Percentiles rank a stretch among this genome's conserved stretches.
These are phyloP conservation scores for Yoshiicerus persimilis DNA, from an alignment of 1,140 invertebrate genomes.

Conservation along the genomic window DNA sequence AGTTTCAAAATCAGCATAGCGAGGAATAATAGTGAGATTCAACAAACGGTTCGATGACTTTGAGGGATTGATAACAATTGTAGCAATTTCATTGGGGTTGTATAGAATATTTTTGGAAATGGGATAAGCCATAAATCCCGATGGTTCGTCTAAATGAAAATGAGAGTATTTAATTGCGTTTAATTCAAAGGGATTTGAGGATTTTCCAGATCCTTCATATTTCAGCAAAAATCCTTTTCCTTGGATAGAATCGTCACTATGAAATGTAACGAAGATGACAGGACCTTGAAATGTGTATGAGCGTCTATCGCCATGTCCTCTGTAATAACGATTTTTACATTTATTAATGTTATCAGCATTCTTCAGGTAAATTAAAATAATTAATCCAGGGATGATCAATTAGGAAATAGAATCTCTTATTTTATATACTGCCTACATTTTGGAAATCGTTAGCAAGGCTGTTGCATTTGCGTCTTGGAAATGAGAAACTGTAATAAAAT, in stretches of 20 bases:
- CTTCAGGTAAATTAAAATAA: too few relatives aligned
- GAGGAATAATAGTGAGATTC: not conserved
- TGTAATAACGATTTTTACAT: not conserved
- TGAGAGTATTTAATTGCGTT: conserved; percentile 26
- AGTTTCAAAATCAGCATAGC: not conserved
- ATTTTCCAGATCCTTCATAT: conserved; percentile 24
- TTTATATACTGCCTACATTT: not conserved
- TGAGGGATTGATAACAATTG: not conserved
- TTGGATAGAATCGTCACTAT: not conserved
- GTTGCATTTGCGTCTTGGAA: conserved; percentile 16
- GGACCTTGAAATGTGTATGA: not conserved
- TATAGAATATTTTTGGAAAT: not conserved
- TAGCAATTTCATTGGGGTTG: not conserved
- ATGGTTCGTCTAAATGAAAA: not conserved
- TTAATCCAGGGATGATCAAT: too few relatives aligned
- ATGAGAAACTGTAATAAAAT: conserved; percentile 30
- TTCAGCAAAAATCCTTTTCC: conserved; percentile 31
- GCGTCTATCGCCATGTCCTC: not conserved
- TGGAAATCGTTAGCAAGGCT: not conserved
- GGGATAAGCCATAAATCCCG: not conserved
- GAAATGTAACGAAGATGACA: not conserved
- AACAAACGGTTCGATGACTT: not conserved
- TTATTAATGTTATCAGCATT: too few relatives aligned
- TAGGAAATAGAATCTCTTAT: too few relatives aligned
- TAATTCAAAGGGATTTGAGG: not conserved